Evolutionary conservation across 2,888 invertebrate species (phyloP).

Genomic region (Amblyteles armatorius): DNA sequence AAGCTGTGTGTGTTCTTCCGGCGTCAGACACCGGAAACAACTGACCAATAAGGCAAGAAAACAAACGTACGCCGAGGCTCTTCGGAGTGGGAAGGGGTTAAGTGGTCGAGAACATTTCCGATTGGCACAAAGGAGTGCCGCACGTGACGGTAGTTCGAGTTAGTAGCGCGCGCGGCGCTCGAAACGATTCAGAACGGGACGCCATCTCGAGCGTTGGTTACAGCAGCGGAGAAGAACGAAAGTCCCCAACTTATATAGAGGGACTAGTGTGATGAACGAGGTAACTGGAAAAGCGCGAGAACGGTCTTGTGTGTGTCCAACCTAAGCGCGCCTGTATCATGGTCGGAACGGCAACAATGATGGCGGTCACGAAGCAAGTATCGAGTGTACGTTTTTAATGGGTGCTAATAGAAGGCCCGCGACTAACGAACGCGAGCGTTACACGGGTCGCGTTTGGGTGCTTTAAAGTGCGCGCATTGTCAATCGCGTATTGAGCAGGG

Average conservation of each 20-base stretch:
- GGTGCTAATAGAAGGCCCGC: conserved; percentile 71
- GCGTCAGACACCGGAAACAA: conserved; percentile 47
- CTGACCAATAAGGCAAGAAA: conserved; percentile 23
- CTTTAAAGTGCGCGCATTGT: conserved; percentile 48
- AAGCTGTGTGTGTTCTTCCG: conserved; percentile 5
- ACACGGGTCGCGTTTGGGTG: conserved; percentile 43
- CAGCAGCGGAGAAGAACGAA: conserved; percentile 34
- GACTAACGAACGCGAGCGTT: conserved; percentile 65
- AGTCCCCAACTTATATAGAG: conserved; percentile 26
- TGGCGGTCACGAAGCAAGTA: conserved; percentile 76
- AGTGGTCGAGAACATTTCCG: conserved; percentile 9
- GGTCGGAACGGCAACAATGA: conserved; percentile 76
- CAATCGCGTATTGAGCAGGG: conserved; percentile 24
- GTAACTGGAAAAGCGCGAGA: conserved; percentile 31
- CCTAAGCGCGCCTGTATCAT: conserved; percentile 54
- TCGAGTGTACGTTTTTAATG: conserved; percentile 75
- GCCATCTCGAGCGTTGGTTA: conserved; percentile 24
- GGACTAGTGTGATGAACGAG: conserved; percentile 22
- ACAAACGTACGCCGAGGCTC: conserved; percentile 13
- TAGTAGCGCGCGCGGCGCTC: background rate
- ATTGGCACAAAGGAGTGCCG: conserved; percentile 25
- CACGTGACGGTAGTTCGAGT: conserved; percentile 26
- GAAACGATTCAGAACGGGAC: conserved; percentile 2
- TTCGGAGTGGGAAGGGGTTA: background rate
- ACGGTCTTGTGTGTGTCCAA: conserved; percentile 31